Evolutionary conservation across 2,888 invertebrate species (phyloP).

Genomic region (Drosophila merina): DNA sequence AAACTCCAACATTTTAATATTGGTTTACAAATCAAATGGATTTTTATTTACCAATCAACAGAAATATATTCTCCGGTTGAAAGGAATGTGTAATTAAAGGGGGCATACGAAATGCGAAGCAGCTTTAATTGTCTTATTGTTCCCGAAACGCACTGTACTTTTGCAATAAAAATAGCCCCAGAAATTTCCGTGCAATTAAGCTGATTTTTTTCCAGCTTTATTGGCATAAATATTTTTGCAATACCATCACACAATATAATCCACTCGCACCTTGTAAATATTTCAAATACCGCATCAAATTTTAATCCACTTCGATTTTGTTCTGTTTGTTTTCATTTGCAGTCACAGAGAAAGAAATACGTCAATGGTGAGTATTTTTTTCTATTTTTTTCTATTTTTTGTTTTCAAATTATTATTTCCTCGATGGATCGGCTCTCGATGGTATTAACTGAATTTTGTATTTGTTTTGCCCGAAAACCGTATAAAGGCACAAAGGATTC

Average conservation of each 20-base stretch:
- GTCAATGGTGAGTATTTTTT: slow-evolving; percentile 80
- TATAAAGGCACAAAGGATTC: slow-evolving; percentile 96
- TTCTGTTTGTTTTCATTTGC: slow-evolving; percentile 49
- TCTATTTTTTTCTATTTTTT: background rate
- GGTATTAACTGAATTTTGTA: background rate
- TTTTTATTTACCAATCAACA: too few relatives aligned
- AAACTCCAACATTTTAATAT: too few relatives aligned
- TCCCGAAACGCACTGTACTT: slow-evolving; percentile 26
- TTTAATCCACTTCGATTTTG: slow-evolving; percentile 30
- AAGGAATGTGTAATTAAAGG: background rate
- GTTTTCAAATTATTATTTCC: background rate
- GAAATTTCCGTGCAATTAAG: background rate
- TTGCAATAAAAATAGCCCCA: background rate
- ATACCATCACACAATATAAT: slow-evolving; percentile 12
- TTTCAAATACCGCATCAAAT: slow-evolving; percentile 29
- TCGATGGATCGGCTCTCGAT: background rate
- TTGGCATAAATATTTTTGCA: background rate
- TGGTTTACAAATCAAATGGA: too few relatives aligned
- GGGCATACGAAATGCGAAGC: background rate
- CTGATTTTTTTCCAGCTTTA: background rate
- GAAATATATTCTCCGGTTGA: background rate
- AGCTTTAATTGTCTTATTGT: background rate
- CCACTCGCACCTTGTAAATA: slow-evolving; percentile 42
- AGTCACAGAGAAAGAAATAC: slow-evolving; percentile 83
- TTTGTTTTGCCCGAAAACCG: background rate